These are phyloP conservation scores for Drosophila flavopinicola DNA, from an alignment of 2,888 invertebrate species.

Conservation along the genomic window DNA sequence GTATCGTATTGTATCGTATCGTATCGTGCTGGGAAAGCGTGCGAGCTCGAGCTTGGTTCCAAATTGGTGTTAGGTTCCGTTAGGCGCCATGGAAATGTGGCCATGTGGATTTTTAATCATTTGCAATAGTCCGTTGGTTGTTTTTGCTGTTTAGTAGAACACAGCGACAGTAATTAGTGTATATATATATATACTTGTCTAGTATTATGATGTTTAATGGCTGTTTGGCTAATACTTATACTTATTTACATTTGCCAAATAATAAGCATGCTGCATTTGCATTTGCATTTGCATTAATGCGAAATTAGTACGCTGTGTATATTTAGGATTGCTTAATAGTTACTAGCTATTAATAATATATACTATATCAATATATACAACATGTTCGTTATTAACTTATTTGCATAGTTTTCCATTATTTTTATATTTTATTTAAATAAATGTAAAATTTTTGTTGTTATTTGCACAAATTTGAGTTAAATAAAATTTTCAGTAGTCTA, in stretches of 20 bases:
- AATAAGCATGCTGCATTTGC: too few species aligned
- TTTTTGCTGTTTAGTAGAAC: constrained; percentile 20
- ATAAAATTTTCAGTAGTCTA: too few species aligned
- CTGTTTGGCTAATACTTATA: background rate
- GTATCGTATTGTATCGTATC: constrained; percentile 17
- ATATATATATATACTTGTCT: background rate
- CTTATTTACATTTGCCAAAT: background rate
- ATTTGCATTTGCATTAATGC: too few species aligned
- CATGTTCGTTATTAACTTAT: too few species aligned
- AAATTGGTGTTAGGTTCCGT: constrained; percentile 73
- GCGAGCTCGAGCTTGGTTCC: constrained; percentile 61
- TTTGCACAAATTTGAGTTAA: too few species aligned
- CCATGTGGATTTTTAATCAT: constrained; percentile 60
- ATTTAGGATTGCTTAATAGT: too few species aligned
- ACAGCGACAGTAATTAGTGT: constrained; percentile 22
- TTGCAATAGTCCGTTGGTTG: constrained; percentile 35
- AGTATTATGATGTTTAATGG: background rate
- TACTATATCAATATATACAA: too few species aligned
- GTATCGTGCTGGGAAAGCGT: constrained; percentile 57
- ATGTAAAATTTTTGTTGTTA: too few species aligned
- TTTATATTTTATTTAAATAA: too few species aligned
- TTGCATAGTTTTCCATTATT: too few species aligned
- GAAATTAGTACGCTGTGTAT: too few species aligned
- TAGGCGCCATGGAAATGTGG: constrained; percentile 65
- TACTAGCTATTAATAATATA: too few species aligned